A percentile compares a stretch with the other conserved stretches of the same genome.
Evolutionary conservation across 2,797 vertebrate genomes (phyloP).

Genomic region (Brachyrhaphis roseni): DNA sequence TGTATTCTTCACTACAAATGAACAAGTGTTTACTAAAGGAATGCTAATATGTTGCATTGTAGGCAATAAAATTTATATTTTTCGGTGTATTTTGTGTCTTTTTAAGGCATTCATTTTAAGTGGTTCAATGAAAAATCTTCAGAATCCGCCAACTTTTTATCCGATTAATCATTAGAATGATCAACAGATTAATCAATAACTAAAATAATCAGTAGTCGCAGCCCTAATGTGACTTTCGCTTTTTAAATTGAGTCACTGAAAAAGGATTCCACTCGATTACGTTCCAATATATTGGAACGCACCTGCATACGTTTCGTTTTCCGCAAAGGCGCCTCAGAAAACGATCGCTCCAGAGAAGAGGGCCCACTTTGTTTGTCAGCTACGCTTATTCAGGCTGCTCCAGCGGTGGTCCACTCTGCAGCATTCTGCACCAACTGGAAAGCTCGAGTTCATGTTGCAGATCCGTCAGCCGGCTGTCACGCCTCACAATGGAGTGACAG

Average conservation of each 20-base stretch:
- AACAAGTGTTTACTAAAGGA: too few species aligned
- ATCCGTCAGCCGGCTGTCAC: conserved; percentile 66
- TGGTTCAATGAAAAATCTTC: too few species aligned
- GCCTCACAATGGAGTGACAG: conserved; percentile 65
- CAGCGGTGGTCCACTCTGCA: conserved; percentile 65
- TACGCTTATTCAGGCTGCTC: conserved; percentile 57
- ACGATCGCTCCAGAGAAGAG: conserved; percentile 48
- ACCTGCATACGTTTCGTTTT: neutral
- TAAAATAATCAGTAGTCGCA: too few species aligned
- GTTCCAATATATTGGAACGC: neutral
- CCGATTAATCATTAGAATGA: too few species aligned
- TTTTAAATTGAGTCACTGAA: neutral
- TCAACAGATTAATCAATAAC: too few species aligned
- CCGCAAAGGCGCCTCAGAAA: conserved; percentile 41
- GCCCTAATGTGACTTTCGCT: neutral
- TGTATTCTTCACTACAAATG: too few species aligned
- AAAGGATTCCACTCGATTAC: neutral
- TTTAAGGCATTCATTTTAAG: too few species aligned
- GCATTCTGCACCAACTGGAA: conserved; percentile 67
- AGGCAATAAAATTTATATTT: too few species aligned
- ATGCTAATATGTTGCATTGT: too few species aligned
- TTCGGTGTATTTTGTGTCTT: too few species aligned
- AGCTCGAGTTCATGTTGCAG: conserved; percentile 61
- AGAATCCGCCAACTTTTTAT: too few species aligned
- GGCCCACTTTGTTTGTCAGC: conserved; percentile 53